These are phyloP conservation scores for Meriones psammophilus DNA, from an alignment of 2,797 vertebrate species.

Conservation along the genomic window DNA sequence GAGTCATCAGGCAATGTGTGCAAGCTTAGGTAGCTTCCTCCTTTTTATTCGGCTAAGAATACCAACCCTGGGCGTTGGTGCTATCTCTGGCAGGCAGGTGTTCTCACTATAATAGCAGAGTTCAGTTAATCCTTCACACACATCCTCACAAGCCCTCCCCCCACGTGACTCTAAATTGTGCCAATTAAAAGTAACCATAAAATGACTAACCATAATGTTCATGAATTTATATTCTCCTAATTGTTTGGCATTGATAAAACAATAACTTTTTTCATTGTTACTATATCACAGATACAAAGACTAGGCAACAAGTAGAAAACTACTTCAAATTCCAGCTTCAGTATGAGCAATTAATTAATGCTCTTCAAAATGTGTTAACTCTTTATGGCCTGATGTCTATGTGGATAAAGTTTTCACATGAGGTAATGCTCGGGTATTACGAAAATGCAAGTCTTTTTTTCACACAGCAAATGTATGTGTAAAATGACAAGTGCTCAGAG, in stretches of 20 bases:
- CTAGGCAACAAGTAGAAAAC: background rate
- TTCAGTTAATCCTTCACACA: background rate
- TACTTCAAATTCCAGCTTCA: background rate
- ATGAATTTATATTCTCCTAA: background rate
- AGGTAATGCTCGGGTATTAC: conserved; percentile 5
- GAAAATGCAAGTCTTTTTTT: conserved; percentile 40
- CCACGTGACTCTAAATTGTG: background rate
- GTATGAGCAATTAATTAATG: background rate
- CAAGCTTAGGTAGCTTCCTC: too few species aligned
- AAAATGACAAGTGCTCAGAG: conserved; percentile 75
- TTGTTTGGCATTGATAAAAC: background rate
- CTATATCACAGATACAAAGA: background rate
- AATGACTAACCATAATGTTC: background rate
- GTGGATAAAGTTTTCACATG: conserved; percentile 12
- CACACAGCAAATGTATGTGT: conserved; percentile 17
- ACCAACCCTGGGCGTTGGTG: background rate
- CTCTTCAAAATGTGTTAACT: background rate
- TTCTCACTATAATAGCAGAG: background rate
- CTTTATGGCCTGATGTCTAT: background rate
- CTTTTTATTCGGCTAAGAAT: background rate
- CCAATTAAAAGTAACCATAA: background rate
- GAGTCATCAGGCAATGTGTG: background rate
- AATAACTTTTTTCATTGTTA: background rate
- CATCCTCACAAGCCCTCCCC: background rate
- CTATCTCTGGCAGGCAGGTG: background rate